Base-by-base conservation (phyloP, 2,113 vertebrate genomes). In the Thermophis baileyi region DNA sequence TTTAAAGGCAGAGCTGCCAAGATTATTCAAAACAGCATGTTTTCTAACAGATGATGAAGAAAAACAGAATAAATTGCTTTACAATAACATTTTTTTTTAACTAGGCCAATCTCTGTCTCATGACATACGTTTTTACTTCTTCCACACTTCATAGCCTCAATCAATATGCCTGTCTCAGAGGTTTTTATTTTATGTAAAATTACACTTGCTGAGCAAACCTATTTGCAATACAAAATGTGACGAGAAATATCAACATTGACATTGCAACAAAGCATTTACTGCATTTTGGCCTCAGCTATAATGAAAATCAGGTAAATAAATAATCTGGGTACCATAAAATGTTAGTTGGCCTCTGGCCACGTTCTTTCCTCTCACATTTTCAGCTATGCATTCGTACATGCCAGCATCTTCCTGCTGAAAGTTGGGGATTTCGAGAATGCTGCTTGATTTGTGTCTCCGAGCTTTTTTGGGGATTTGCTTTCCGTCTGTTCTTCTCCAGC, bases 331-430 rank as follows among this genome's bases (percentile, higher is more conserved):
- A 99, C 99, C 99, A 63, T 99, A 99, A 97, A 99, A 99, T 0
- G 97, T 98, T 95, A 99, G 96, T 93, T 99, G 99, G 63, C 99
- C 99, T 93, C 98, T 98, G 6, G 99, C 99, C 7, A 98, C 97
- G 6, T 99, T 99, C 88, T 95, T 99, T 5, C 99, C 99, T 89
- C 99, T 97, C 85, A 99, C 98, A 16, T 99, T 99, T 93, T 99
- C 99, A 0, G 99, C 99, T 53, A 99, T 96, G 0, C 99, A 99
- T 86, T 99, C 99, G 0, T 99, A 99, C 0, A 91, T 96, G 0
- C 99, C 99, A 0, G 99, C 97, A 0, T 99, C 99, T 89, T 99
- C 99, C 93, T 99, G 99, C 96, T 99, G 99, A 93, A 99, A 99
- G 81, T 99, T 99, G 4, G 99, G 99, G 96, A 99, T 99, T 96